phyloP scores from a whole-genome alignment of 2,797 vertebrate species.

The Phoeniculus purpureus region DNA sequence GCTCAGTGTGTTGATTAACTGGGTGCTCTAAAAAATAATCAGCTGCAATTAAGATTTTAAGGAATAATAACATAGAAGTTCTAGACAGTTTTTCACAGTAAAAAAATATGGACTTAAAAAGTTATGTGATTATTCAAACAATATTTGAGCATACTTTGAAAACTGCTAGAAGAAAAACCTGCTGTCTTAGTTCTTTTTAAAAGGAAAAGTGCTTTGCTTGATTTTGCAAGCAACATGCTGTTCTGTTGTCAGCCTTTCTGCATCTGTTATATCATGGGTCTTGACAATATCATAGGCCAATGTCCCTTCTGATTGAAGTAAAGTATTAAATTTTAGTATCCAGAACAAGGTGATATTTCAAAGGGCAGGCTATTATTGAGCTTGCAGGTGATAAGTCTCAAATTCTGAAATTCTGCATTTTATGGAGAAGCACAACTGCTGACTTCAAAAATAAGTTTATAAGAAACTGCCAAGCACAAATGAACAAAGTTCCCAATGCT shows the following conservation, averaged over 20 bases:
- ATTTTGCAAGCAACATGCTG: constrained; percentile 53
- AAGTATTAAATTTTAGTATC: constrained; percentile 71
- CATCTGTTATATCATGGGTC: constrained; percentile 43
- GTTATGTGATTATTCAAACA: neutral
- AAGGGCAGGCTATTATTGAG: constrained; percentile 54
- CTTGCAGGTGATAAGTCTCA: constrained; percentile 60
- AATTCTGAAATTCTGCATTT: constrained; percentile 69
- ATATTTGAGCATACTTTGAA: constrained; percentile 21
- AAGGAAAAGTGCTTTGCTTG: constrained; percentile 46
- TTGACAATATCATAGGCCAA: constrained; percentile 58
- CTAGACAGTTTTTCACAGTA: neutral
- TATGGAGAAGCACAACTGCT: constrained; percentile 60
- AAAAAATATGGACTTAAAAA: neutral
- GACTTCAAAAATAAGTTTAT: constrained; percentile 70
- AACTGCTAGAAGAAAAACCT: constrained; percentile 6
- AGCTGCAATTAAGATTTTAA: neutral
- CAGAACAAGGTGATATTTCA: constrained; percentile 71
- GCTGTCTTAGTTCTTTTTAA: constrained; percentile 26
- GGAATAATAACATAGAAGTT: neutral
- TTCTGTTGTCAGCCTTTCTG: constrained; percentile 54
- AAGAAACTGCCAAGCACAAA: constrained; percentile 57
- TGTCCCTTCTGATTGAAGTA: constrained; percentile 72
- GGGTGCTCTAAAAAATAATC: neutral
- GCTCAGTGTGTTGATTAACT: neutral
- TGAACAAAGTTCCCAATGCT: constrained; percentile 33